Evolutionary conservation across 2,113 vertebrate species (phyloP), one percentile per base, ranked within the genome.

Genomic region (Rana temporaria): DNA sequence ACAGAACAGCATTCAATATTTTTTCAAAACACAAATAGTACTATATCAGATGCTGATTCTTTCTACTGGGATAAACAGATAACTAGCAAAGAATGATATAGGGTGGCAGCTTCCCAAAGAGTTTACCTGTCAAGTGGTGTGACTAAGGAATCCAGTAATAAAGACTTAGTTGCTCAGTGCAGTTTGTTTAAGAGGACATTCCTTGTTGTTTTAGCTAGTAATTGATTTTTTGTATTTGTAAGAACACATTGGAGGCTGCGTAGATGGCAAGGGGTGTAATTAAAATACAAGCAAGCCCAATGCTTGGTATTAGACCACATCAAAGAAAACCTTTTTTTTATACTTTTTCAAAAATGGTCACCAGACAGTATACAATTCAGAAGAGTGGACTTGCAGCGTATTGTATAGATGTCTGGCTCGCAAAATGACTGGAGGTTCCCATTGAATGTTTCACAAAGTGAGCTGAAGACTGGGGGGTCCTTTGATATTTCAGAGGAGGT

Each of bases 231-330:
- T 66, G 22, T 52, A n/a, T 79, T 20, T 57, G 12, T 59, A 11
- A 57, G 78, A 52, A 20, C 65, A 79, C 52, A 56, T 79, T 68
- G 52, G n/a, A 52, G 19, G 63, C 62, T 66, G 63, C 93, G 94
- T 92, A 92, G 93, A 24, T 91, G 91, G 91, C 92, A 88, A 88
- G 87, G 90, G 89, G 89, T 90, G 84, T 93, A 92, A 96, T 95
- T 95, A 95, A 87, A 93, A 95, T 94, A 94, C 92, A 95, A 86
- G 92, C 90, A 86, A 90, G 86, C 91, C 89, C 92, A 92, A 87
- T 91, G 91, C 91, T 92, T 92, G 93, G 90, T 90, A 92, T 91
- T 60, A 88, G 89, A 90, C 95, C 95, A 94, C 96, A 96, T 96
- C 92, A 96, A 95, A 93, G 87, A 65, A 30, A 22, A 7, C 15